Percentiles rank a stretch among this genome's conserved stretches.
Conservation (phyloP, 2,888 invertebrate genomes). For the Euphydryas editha region DNA sequence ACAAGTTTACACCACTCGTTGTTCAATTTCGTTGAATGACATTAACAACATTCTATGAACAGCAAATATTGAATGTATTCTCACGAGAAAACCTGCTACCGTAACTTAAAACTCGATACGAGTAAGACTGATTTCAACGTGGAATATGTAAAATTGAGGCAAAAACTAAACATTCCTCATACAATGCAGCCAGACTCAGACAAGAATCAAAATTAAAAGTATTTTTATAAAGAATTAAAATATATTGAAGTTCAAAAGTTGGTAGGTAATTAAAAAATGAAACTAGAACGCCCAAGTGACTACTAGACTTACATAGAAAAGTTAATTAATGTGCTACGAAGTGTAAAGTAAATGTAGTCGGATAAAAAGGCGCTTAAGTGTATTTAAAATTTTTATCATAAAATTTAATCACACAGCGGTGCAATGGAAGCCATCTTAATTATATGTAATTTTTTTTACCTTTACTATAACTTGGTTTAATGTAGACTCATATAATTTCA, state of each 20-base stretch:
- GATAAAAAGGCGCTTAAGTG: constrained; percentile 29
- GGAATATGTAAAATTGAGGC: background rate
- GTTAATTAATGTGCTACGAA: constrained; percentile 37
- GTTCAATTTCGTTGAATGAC: constrained; percentile 10
- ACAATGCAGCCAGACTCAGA: background rate
- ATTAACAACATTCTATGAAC: constrained; percentile 3
- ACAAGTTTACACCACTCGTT: background rate
- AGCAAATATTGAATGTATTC: background rate
- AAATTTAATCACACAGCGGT: constrained; percentile 11
- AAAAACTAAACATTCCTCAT: background rate
- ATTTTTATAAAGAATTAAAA: constrained; percentile 25
- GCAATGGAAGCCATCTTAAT: background rate
- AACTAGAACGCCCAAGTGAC: constrained; percentile 37
- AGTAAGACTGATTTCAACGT: background rate
- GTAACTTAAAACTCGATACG: background rate
- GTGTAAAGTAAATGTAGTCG: constrained; percentile 33
- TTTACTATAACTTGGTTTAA: background rate
- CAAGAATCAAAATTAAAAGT: constrained; percentile 10
- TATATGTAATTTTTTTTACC: background rate
- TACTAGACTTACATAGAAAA: constrained; percentile 37
- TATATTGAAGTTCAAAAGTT: constrained; percentile 26
- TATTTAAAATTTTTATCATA: constrained; percentile 23
- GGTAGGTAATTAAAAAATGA: constrained; percentile 28
- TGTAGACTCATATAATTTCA: background rate
- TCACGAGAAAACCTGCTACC: background rate